These are phyloP conservation scores for Parus major DNA, from an alignment of 2,113 vertebrate species.

Conservation along the genomic window DNA sequence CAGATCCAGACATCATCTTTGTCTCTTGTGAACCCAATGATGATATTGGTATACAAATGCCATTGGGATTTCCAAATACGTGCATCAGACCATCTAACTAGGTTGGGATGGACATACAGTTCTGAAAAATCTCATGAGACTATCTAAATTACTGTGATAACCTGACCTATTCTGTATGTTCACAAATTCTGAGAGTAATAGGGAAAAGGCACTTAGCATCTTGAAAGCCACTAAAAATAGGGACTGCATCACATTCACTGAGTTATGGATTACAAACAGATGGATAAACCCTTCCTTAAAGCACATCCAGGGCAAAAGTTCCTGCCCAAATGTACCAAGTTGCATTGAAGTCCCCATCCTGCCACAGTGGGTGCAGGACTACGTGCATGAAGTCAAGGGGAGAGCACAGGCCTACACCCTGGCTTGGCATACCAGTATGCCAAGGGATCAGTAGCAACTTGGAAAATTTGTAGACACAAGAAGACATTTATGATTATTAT, in stretches of 20 bases:
- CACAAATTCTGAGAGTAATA: not conserved
- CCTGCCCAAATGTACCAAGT: not conserved
- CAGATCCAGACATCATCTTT: not conserved
- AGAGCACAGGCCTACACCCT: not conserved
- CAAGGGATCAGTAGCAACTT: not conserved
- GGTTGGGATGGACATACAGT: not conserved
- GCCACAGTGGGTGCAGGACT: not conserved
- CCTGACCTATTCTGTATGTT: not conserved
- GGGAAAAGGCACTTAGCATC: not conserved
- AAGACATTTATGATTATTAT: not conserved
- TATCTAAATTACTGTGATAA: not conserved
- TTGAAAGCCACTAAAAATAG: not conserved
- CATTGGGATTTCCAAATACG: not conserved
- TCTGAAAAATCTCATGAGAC: not conserved
- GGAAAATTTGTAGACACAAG: not conserved
- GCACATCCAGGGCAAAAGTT: not conserved
- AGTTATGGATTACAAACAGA: not conserved
- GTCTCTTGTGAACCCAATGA: not conserved
- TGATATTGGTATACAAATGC: not conserved
- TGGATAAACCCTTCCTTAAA: not conserved
- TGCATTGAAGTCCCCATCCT: not conserved
- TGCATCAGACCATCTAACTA: not conserved
- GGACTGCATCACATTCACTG: not conserved
- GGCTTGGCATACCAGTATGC: not conserved
- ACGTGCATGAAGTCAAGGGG: rapidly evolving